Conservation (phyloP, 92 coral and sea anemone genomes). For the Pocillopora grandis region DNA sequence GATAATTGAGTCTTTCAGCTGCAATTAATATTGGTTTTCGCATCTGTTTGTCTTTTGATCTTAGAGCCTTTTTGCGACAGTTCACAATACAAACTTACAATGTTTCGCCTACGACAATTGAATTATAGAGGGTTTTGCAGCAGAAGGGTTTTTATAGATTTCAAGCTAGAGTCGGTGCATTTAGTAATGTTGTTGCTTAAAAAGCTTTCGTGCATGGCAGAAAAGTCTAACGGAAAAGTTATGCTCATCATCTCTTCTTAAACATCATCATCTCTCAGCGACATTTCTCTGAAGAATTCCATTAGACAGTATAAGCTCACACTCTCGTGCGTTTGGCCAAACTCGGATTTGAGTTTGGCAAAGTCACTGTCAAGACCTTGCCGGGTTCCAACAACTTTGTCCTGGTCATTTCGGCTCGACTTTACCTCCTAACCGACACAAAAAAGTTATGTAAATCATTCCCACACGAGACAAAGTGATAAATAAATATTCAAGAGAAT, state of each 20-base stretch:
- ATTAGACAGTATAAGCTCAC: conserved; percentile 75
- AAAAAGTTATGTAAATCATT: not conserved
- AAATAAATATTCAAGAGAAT: not conserved
- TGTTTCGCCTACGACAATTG: too few relatives aligned
- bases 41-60: too few relatives aligned
- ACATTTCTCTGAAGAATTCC: conserved; percentile 79
- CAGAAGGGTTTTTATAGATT: too few relatives aligned
- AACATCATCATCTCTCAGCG: conserved; percentile 48
- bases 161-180: too few relatives aligned
- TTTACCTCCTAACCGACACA: conserved; percentile 61
- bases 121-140: too few relatives aligned
- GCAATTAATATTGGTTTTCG: too few relatives aligned
- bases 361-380: conserved; percentile 41
- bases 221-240: too few relatives aligned
- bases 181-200: too few relatives aligned
- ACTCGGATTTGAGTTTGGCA: conserved; percentile 44
- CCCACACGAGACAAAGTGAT: not conserved
- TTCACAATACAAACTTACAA: too few relatives aligned
- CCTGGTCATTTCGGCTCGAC: conserved; percentile 59
- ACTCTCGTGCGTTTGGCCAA: conserved; percentile 77
- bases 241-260: not conserved
- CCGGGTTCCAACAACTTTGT: conserved; percentile 3
- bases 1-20: too few relatives aligned
- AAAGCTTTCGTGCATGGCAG: too few relatives aligned
- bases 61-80: too few relatives aligned